Evolutionary conservation across 2,888 invertebrate genomes (phyloP).

Genomic region (Philaethria dido): DNA sequence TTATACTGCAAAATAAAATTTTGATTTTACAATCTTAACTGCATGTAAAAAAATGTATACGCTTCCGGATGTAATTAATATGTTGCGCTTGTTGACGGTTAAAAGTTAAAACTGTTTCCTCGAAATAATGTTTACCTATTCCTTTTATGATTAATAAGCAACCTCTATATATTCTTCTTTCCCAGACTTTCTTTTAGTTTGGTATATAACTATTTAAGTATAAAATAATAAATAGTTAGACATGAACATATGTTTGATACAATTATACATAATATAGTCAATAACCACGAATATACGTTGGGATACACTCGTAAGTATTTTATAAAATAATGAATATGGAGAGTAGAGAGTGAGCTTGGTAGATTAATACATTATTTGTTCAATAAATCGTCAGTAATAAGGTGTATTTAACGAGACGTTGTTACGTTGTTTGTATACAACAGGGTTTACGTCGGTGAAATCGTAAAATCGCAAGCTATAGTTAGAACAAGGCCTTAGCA

Average conservation of each 20-base stretch:
- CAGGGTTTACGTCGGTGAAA: conserved; percentile 30
- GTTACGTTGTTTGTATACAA: conserved; percentile 28
- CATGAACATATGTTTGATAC: no score
- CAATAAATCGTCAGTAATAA: conserved; percentile 20
- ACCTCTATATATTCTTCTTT: no score
- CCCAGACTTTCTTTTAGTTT: no score
- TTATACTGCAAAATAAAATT: conserved; percentile 36
- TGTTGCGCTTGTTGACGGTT: not conserved
- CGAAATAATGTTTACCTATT: conserved; percentile 26
- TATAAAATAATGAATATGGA: not conserved
- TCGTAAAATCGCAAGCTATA: conserved; percentile 36
- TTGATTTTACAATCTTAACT: conserved; percentile 36
- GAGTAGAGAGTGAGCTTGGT: not conserved
- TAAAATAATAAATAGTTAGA: no score
- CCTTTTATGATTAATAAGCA: conserved; percentile 20
- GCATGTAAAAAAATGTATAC: conserved; percentile 35
- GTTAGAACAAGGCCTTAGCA: conserved; percentile 39
- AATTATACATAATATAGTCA: no score
- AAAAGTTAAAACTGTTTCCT: conserved; percentile 3
- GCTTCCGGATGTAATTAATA: conserved; percentile 13
- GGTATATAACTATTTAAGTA: no score
- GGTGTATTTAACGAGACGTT: conserved; percentile 21
- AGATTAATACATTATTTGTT: conserved; percentile 9
- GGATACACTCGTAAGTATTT: not conserved
- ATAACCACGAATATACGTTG: no score